Evolutionary conservation across 2,888 invertebrate genomes (phyloP), one percentile per base, ranked within the genome.

Genomic region (Schizaphis graminum): DNA sequence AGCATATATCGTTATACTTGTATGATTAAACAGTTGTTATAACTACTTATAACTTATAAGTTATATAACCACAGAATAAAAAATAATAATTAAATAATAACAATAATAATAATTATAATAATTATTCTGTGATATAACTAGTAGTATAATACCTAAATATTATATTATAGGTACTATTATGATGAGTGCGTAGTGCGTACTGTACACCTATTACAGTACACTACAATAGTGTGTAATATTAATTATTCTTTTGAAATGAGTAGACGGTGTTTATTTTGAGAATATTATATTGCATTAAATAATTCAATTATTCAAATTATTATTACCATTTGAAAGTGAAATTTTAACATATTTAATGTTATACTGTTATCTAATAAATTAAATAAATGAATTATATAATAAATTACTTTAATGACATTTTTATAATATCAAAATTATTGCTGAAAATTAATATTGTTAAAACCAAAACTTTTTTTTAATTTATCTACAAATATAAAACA

Each of bases 191-290:
- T 67, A 67, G 61, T 67, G 5, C 7, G 1, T 67, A n/a, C 67
- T 16, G 0, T n/a, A n/a, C n/a, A n/a, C n/a, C n/a, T 67, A 67
- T 67, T 67, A 35, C 35, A 16, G 3, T n/a, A n/a, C 21, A n/a
- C 35, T 67, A 67, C 16, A 35, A 67, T 35, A 67, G 67, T 35
- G 16, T 67, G 35, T 16, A 35, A 35, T 67, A 21, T 67, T 67
- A 67, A 67, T 67, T 67, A 67, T 67, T 67, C 67, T 67, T 67
- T 67, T 67, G n/a, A 67, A 67, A 67, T 35, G n/a, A 67, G 67
- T 35, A 67, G n/a, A 67, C 35, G 16, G 35, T 35, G 16, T 67
- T 67, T 67, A 67, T 67, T 67, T 67, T 67, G n/a, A 67, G 7
- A 16, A 67, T 67, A 67, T 67, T 35, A 67, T 21, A 35, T n/a